Evolutionary conservation across 2,113 vertebrate genomes (phyloP).

Genomic region (Chionis minor): DNA sequence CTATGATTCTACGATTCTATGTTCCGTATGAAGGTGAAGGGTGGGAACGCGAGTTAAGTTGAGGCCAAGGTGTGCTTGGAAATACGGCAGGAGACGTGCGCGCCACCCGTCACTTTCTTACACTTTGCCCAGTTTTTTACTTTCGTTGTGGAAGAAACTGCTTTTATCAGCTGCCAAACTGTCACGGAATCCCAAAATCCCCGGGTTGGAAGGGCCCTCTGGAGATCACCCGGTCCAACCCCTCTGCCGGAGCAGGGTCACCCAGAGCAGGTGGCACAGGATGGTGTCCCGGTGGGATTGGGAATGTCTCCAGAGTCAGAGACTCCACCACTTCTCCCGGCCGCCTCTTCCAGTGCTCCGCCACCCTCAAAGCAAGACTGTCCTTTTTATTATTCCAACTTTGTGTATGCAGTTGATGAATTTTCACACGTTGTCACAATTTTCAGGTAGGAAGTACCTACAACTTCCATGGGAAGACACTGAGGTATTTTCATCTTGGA

Average conservation of each 20-base stretch:
- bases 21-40: not conserved
- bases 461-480: not conserved
- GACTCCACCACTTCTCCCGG: too few species aligned
- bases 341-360: too few species aligned
- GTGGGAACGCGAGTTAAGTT: too few species aligned
- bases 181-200: too few species aligned
- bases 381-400: not conserved
- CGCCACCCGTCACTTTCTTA: not conserved
- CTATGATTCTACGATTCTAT: too few species aligned
- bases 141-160: not conserved
- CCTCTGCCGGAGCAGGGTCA: too few species aligned
- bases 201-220: too few species aligned
- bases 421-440: not conserved
- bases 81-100: accelerated
- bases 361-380: too few species aligned
- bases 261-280: too few species aligned
- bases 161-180: not conserved
- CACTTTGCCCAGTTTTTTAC: not conserved
- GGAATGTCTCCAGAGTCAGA: too few species aligned
- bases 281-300: too few species aligned
- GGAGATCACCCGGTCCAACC: too few species aligned
- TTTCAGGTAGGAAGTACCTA: not conserved
- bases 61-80: not conserved
- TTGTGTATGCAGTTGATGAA: not conserved
- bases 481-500: not conserved